phyloP scores from a whole-genome alignment of 2,113 vertebrate species.

The Notiomystis cincta region DNA sequence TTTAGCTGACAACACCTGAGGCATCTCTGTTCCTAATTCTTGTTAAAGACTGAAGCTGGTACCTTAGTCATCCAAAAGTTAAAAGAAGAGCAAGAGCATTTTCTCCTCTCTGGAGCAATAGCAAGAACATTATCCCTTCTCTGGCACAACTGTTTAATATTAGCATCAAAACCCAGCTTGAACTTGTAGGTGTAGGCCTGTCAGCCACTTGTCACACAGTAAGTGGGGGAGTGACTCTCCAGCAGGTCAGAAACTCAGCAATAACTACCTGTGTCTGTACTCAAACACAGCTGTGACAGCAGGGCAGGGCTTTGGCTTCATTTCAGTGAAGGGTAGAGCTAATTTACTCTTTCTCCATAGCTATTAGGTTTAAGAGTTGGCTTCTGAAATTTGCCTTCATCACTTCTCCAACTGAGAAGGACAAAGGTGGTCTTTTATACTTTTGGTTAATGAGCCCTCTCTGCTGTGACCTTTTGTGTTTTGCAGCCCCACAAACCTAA shows the following conservation, averaged over 20 bases:
- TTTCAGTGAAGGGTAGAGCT: not conserved
- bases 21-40: not conserved
- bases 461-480: conserved; percentile 10
- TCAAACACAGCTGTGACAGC: not conserved
- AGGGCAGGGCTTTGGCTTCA: not conserved
- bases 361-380: not conserved
- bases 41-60: not conserved
- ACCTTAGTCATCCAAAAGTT: not conserved
- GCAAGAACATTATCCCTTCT: not conserved
- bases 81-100: not conserved
- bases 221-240: not conserved
- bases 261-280: not conserved
- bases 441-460: conserved; percentile 9
- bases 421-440: not conserved
- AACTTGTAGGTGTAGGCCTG: not conserved
- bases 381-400: conserved; percentile 4
- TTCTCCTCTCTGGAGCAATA: not conserved
- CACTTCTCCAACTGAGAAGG: not conserved
- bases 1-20: not conserved
- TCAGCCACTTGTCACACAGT: not conserved
- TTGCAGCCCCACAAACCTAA: not conserved
- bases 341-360: not conserved
- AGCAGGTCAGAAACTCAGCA: not conserved
- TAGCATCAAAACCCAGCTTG: not conserved
- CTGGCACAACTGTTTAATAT: not conserved